These are phyloP conservation scores for Thunnus maccoyii DNA, from an alignment of 2,113 vertebrate genomes.

Conservation along the genomic window DNA sequence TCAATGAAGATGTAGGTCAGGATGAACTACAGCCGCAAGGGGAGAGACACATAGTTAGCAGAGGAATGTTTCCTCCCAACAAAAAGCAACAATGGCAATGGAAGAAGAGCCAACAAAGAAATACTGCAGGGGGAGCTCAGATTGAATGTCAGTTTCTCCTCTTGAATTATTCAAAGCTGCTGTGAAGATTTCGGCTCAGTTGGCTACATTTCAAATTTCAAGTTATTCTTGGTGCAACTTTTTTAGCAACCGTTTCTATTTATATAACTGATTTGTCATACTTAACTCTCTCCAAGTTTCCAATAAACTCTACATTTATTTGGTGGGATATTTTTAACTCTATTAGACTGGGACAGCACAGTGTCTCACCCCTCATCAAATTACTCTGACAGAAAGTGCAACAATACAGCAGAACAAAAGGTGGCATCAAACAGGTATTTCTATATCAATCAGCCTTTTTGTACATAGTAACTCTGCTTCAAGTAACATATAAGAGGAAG, in stretches of 20 bases:
- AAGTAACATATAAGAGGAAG: constrained; percentile 3
- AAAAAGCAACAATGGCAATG: constrained; percentile 5
- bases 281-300: neutral
- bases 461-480: constrained; percentile 1
- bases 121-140: constrained; percentile 29
- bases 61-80: constrained; percentile 9
- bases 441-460: neutral
- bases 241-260: neutral
- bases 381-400: constrained; percentile 24
- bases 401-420: constrained; percentile 16
- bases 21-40: constrained; percentile 82
- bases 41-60: constrained; percentile 17
- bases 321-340: constrained; percentile 5
- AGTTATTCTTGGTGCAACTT: neutral
- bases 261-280: neutral
- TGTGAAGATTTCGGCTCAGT: constrained; percentile 24
- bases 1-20: constrained; percentile 89
- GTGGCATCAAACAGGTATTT: neutral
- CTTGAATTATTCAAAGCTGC: constrained; percentile 54
- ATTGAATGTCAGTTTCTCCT: constrained; percentile 51
- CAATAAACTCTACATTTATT: neutral
- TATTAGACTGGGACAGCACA: neutral
- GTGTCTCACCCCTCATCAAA: constrained; percentile 10
- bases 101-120: neutral
- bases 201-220: constrained; percentile 20